Evolutionary conservation across 2,113 vertebrate genomes (phyloP), one percentile per base, ranked within the genome.

Genomic region (Hirundichthys speculiger): DNA sequence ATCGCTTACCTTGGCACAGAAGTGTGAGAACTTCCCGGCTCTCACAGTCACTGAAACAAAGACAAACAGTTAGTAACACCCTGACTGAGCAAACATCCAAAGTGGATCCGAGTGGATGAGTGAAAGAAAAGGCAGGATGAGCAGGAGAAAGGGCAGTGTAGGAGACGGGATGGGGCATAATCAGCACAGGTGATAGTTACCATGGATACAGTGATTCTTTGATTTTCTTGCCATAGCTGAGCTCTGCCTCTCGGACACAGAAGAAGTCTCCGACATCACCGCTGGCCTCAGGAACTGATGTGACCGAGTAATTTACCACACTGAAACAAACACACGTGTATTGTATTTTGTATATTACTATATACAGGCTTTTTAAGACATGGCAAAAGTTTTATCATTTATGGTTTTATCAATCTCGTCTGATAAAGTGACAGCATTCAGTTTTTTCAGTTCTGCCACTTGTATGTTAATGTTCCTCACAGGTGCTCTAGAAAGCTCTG

Each of bases 151-250:
- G 38, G 52, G 46, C 38, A 46, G 48, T 62, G 72, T 64, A 18
- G 62, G 18, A 62, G 41, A 65, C 69, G n/a, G 63, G 38, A 42
- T 1, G 10, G 6, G 45, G 9, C 46, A 40, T 38, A 38, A 69
- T 34, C 62, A 30, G 45, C n/a, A 50, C 49, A 53, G 34, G 64
- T 60, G 56, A 83, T 43, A 83, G 45, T 93, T 91, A 97, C 96
- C 96, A 97, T 58, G 94, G 93, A 2, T 90, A 93, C 59, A 96
- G 77, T 41, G 92, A 92, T 30, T 95, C 95, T 49, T 92, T 89
- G 74, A 97, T 92, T 85, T 94, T 95, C 71, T 85, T 93, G 48
- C 93, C 92, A 1, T 88, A 83, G 27, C 85, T 93, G 52, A 96
- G 86, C 68, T 93, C 91, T 7, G 92, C 89, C 60, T 91, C 86